Base-by-base conservation (phyloP, 2,888 invertebrate genomes). In the Synergus umbraculus region DNA sequence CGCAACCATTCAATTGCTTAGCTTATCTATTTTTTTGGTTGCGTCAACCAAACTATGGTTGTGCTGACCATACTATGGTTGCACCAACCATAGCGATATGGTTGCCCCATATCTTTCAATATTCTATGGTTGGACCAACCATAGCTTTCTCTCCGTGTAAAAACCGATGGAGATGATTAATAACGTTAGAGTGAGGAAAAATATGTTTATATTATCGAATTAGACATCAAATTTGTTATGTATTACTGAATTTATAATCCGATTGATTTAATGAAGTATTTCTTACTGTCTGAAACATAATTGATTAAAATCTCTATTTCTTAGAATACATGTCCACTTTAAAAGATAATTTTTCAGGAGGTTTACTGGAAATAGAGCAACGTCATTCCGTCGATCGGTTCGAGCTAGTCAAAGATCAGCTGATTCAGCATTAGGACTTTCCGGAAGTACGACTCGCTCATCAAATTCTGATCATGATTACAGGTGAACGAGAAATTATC, bases 401-500 rank as follows among this genome's bases (percentile, higher is more conserved):
- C 92, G 95, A 83, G 92, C 93, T 29, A 95, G 95, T 0, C 94
- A 95, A 76, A 92, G 94, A 81, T 95, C 95, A 1, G 94, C 94
- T 0, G 95, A 95, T 86, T 95, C 95, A 10, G 95, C 94, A 0
- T 92, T 95, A 82, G 94, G 93, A 0, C 91, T 93, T 8, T 93
- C 94, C 2, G 94, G 94, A 82, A 92, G 93, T 78, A 92, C 92
- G 79, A 89, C 93, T 0, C 94, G 95, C 0, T 95, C 96, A 79
- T 96, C 96, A 0, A 94, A 95, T 88, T 95, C 95, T 0, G 97
- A 97, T 90, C 95, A 96, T 0, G 96, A 97, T 85, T 94, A 95
- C 92, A 95, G 95, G 95, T 95, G 90, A 54, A 60, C 10, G 4
- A 60, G 10, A n/a, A 54, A 60, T 60, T 10, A 22, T 22, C 22